phyloP scores from a whole-genome alignment of 2,888 invertebrate genomes.

The Gibbula magus region DNA sequence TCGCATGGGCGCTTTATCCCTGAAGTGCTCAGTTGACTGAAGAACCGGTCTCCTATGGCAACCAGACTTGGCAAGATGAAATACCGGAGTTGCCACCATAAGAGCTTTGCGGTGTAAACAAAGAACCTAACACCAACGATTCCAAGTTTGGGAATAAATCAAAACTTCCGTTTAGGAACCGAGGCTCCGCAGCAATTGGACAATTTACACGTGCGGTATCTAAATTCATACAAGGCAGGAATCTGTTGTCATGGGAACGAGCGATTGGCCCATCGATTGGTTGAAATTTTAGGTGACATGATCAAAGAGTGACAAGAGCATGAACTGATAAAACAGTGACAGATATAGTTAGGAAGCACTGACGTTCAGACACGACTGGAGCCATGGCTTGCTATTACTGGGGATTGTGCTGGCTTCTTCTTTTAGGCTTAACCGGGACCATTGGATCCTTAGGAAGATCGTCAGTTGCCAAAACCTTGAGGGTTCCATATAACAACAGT shows the following conservation, averaged over 20 bases:
- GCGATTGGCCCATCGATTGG: background rate
- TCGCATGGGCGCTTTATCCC: too few relatives aligned
- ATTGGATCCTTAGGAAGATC: too few relatives aligned
- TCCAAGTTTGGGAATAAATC: background rate
- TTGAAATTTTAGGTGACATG: slow-evolving; percentile 11
- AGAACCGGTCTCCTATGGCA: background rate
- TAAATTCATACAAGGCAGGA: background rate
- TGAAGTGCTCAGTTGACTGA: background rate
- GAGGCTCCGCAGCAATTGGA: background rate
- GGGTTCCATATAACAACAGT: background rate
- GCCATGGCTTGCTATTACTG: too few relatives aligned
- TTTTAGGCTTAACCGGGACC: too few relatives aligned
- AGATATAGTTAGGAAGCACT: background rate
- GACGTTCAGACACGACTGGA: too few relatives aligned
- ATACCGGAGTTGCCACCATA: background rate
- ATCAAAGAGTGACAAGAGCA: background rate
- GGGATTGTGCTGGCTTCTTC: too few relatives aligned
- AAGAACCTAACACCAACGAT: background rate
- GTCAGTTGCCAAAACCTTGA: background rate
- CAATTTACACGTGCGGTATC: background rate
- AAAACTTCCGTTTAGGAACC: background rate
- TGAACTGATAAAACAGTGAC: background rate
- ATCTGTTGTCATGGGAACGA: background rate
- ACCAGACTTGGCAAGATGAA: background rate
- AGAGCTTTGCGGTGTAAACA: background rate